A percentile compares a stretch with the other conserved stretches of the same genome.
These are phyloP conservation scores for Pachyrhynchus sulphureomaculatus DNA, from an alignment of 1,140 invertebrate species.

Conservation along the genomic window DNA sequence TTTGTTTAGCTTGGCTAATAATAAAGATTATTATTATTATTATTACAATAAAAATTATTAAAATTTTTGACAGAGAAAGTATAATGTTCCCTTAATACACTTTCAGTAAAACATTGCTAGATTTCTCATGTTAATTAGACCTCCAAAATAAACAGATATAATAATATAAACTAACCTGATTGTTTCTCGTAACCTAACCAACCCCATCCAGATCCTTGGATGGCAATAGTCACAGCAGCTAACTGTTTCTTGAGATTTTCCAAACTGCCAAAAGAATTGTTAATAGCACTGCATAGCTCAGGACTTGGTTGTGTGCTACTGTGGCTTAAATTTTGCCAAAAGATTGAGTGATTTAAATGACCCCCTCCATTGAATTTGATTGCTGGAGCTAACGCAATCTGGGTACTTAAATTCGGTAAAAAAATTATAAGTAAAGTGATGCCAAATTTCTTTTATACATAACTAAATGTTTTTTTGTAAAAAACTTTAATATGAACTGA, in stretches of 20 bases:
- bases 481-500: too few species aligned
- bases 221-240: conserved; percentile 74
- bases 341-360: conserved; percentile 98
- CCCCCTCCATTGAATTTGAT: conserved; percentile 99
- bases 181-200: conserved; percentile 82
- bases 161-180: conserved; percentile 46
- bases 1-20: too few species aligned
- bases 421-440: too few species aligned
- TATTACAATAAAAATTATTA: too few species aligned
- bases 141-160: too few species aligned
- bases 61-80: too few species aligned
- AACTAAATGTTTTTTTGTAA: too few species aligned
- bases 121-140: too few species aligned
- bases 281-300: conserved; percentile 59
- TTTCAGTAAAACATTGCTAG: too few species aligned
- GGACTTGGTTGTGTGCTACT: conserved; percentile 78
- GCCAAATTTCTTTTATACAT: too few species aligned
- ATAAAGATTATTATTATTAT: too few species aligned
- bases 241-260: conserved; percentile 88
- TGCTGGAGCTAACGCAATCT: conserved; percentile 77
- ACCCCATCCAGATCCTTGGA: conserved; percentile 99
- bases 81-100: too few species aligned
- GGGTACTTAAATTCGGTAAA: conserved; percentile 37
- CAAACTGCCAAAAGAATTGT: conserved; percentile 80
- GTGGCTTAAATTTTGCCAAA: conserved; percentile 94